Evolutionary conservation across 2,888 invertebrate species (phyloP), one percentile per base, ranked within the genome.

Genomic region (Nasonovia ribisnigri): DNA sequence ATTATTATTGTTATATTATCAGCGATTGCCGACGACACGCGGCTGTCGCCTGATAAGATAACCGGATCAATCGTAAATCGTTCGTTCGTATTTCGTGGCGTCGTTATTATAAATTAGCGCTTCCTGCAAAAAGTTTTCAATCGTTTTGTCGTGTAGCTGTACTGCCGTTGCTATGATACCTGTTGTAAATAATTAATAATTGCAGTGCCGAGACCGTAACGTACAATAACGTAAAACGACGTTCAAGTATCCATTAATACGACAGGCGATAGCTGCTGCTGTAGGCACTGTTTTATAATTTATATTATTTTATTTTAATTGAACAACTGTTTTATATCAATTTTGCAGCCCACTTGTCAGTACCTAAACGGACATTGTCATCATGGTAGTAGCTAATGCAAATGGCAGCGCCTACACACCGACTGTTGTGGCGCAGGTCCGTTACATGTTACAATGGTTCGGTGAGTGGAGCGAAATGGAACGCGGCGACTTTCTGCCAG

Each of bases 401-500:
- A 95, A 94, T 54, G 95, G 95, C 60, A 94, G 95, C 77, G 95
- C 95, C 26, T 95, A 95, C 94, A 95, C 95, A 94, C 95, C 96
- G 92, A 96, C 96, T 94, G 96, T 97, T 67, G 97, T 97, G 95
- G 97, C 97, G 6, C 98, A 98, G 96, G 96, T 98, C 95, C 96
- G 98, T 93, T 98, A 98, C 95, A 96, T 98, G 95, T 96, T 97
- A 94, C 97, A 98, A 95, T 98, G 98, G 98, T 98, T 98, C 95
- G 97, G 97, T 95, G 98, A 98, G 96, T 98, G 98, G 97, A 98
- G 98, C 95, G 98, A 98, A 95, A 96, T 98, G 95, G 98, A 98
- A 95, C 96, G 98, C 94, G 97, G 97, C 94, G 98, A 98, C 95
- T 98, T 98, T 96, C 95, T 98, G 94, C 97, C 97, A 0, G 97